Conservation (phyloP, 2,113 vertebrate species). For the Dunckerocampus dactyliophorus region DNA sequence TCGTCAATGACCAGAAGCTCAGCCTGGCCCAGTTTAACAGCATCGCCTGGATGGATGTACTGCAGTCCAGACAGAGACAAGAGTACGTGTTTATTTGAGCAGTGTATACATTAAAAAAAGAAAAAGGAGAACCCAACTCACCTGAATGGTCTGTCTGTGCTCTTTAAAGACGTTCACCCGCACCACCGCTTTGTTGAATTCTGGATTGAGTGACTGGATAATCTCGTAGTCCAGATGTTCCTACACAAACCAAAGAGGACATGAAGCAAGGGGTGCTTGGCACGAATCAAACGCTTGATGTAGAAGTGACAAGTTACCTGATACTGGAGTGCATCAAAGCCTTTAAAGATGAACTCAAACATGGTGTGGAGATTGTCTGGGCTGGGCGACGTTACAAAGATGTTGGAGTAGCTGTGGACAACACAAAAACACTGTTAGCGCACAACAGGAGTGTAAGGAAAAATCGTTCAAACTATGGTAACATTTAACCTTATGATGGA, state of each 20-base stretch:
- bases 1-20: slow-evolving; percentile 96
- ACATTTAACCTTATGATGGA: too few relatives aligned
- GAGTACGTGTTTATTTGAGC: too few relatives aligned
- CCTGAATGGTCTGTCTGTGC: slow-evolving; percentile 97
- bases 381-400: slow-evolving; percentile 96
- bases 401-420: slow-evolving; percentile 87
- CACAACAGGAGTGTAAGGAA: too few relatives aligned
- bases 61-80: slow-evolving; percentile 35
- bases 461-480: too few relatives aligned
- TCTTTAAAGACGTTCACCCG: slow-evolving; percentile 96
- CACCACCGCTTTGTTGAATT: slow-evolving; percentile 97
- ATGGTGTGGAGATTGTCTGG: slow-evolving; percentile 96
- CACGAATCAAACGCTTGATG: background rate
- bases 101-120: background rate
- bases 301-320: slow-evolving; percentile 38
- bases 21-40: slow-evolving; percentile 93
- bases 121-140: slow-evolving; percentile 33
- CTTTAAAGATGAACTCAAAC: slow-evolving; percentile 98
- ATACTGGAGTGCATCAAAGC: slow-evolving; percentile 88
- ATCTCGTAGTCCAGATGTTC: slow-evolving; percentile 98
- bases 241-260: slow-evolving; percentile 52
- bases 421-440: slow-evolving; percentile 1
- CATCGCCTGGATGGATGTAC: slow-evolving; percentile 94
- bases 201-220: slow-evolving; percentile 95
- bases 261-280: background rate